Percentiles rank a stretch among this genome's conserved stretches.
Conservation (phyloP, 23 tunicate genomes). For the Halocynthia roretzi region DNA sequence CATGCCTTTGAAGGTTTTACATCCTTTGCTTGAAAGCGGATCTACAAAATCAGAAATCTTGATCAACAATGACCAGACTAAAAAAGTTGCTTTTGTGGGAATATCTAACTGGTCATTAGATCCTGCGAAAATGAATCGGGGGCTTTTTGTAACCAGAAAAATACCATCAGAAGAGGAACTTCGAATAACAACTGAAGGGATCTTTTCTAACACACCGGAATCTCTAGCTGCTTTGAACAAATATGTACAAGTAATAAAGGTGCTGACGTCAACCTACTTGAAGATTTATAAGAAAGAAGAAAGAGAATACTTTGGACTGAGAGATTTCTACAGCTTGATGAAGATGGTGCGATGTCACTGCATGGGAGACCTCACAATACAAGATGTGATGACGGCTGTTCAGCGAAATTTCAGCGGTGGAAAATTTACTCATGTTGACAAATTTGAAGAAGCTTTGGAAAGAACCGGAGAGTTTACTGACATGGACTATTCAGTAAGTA, state of each 20-base stretch:
- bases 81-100: conserved; percentile 76
- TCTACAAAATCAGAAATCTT: conserved; percentile 11
- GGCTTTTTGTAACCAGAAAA: conserved; percentile 55
- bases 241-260: not conserved
- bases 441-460: conserved; percentile 9
- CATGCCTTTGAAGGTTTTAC: conserved; percentile 66
- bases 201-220: conserved; percentile 4
- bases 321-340: conserved; percentile 43
- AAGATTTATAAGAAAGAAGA: conserved; percentile 15
- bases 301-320: conserved; percentile 47
- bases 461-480: no score
- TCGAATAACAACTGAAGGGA: conserved; percentile 50
- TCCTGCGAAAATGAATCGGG: conserved; percentile 77
- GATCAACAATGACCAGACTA: not conserved
- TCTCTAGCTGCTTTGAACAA: no score
- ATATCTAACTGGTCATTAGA: conserved; percentile 82
- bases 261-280: conserved; percentile 35
- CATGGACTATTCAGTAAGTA: no score
- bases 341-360: conserved; percentile 14
- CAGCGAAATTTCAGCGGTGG: conserved; percentile 47
- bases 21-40: conserved; percentile 69
- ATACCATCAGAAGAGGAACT: conserved; percentile 50
- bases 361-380: not conserved
- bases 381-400: conserved; percentile 29
- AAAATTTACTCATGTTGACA: not conserved